phyloP scores from a whole-genome alignment of 23 tunicate genomes.

The Ascidia mentula region DNA sequence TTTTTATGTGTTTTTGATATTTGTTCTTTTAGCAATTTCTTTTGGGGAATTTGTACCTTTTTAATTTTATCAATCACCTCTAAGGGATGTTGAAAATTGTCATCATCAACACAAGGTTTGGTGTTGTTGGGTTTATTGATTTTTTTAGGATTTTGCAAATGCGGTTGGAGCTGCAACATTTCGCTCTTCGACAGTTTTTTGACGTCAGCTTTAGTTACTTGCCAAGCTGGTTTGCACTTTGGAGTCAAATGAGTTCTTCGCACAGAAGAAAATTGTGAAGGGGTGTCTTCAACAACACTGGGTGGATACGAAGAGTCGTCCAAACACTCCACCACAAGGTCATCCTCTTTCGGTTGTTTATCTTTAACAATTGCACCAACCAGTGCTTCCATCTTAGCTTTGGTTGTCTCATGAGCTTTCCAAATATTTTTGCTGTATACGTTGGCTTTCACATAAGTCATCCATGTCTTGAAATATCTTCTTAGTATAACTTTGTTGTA shows the following conservation, averaged over 20 bases:
- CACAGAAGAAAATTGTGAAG: background rate
- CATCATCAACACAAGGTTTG: too few relatives aligned
- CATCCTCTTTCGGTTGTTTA: constrained; percentile 2
- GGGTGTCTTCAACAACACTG: background rate
- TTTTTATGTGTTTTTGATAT: too few relatives aligned
- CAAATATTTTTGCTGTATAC: constrained; percentile 51
- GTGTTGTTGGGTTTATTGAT: background rate
- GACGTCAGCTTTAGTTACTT: constrained; percentile 53
- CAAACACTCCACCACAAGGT: constrained; percentile 19
- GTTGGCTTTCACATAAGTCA: constrained; percentile 44
- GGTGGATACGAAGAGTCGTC: constrained; percentile 20
- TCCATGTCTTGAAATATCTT: constrained; percentile 27
- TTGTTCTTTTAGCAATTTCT: background rate
- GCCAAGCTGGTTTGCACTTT: constrained; percentile 62
- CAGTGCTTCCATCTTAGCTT: constrained; percentile 67
- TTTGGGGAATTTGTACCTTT: background rate
- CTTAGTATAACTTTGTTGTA: constrained; percentile 1
- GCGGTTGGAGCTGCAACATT: constrained; percentile 19
- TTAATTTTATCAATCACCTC: background rate
- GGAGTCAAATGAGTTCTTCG: background rate
- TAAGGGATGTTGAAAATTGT: background rate
- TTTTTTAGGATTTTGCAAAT: background rate
- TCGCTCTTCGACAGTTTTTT: constrained; percentile 28
- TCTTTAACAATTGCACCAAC: constrained; percentile 33
- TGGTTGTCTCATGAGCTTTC: constrained; percentile 51